Evolutionary conservation across 2,797 vertebrate species (phyloP).

Genomic region (Rallus crepitans): DNA sequence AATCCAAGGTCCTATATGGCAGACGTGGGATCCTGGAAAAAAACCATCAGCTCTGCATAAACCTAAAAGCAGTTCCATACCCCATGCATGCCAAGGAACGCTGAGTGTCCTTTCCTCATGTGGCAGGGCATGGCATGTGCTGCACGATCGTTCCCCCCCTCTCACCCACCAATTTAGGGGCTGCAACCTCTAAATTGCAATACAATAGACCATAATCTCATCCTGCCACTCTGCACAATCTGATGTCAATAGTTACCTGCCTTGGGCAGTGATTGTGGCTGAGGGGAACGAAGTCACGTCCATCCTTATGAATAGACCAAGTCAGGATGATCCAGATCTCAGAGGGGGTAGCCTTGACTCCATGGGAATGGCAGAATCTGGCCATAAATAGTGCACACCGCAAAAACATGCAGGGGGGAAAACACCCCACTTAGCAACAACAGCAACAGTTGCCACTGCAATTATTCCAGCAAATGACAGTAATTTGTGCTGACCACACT

Average conservation of each 20-base stretch:
- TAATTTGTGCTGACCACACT: constrained; percentile 51
- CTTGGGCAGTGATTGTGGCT: not conserved
- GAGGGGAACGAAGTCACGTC: not conserved
- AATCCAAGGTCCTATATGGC: rapidly evolving
- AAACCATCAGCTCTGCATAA: not conserved
- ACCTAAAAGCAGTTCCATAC: not conserved
- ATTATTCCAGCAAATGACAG: constrained; percentile 54
- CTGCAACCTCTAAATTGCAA: not conserved
- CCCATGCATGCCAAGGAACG: not conserved
- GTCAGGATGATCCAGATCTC: not conserved
- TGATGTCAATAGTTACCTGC: not conserved
- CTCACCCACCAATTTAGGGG: not conserved
- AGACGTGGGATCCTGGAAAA: not conserved
- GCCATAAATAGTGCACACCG: constrained; percentile 4
- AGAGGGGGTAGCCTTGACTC: not conserved
- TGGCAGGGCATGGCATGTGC: not conserved
- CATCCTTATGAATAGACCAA: not conserved
- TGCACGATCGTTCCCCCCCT: not conserved
- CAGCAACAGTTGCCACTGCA: constrained; percentile 60
- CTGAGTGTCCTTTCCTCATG: rapidly evolving
- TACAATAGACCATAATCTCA: not conserved
- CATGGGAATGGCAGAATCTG: not conserved
- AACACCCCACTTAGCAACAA: not conserved
- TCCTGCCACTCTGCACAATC: not conserved
- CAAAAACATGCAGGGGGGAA: not conserved